Evolutionary conservation across 1,140 invertebrate genomes (phyloP), one percentile per base, ranked within the genome.

Genomic region (Sinonovacula constricta): DNA sequence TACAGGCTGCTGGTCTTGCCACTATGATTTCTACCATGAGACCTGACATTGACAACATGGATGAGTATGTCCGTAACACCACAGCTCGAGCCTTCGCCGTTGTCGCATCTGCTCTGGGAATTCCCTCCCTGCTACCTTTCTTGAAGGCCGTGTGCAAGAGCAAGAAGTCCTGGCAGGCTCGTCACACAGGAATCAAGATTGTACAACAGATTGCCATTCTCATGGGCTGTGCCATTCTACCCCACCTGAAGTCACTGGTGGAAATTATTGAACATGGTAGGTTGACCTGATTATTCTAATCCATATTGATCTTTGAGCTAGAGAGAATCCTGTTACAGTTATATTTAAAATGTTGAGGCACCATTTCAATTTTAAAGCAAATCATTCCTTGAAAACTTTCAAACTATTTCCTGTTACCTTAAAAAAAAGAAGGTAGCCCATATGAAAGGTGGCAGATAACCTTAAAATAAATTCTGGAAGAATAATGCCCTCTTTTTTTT

Each of bases 1-100:
- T 87, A 12, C 79, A 92, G 92, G 99, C 99, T 24, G 99, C 99
- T n/a, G 99, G 99, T 76, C 92, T 99, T 31, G 99, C 99, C 0
- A 99, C 99, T 10, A 99, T 99, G 99, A 99, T 99, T 86, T 99
- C 98, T 0, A 99, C 98, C 0, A 99, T 99, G 99, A 93, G 99
- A 91, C 99, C 99, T 3, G 99, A 99, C 93, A 99, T 99, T 88
- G 99, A 99, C 90, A 99, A 99, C 89, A 99, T 99, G 86, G 99
- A 99, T 92, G 99, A 99, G 92, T 99, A 99, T 85, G 99, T 99
- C 0, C 93, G 99, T 89, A 99, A 99, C 90, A 99, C 99, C 0
- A 99, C 99, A 12, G 98, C 99, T 1, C 93, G 99, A 86, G 99
- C 99, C 0, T 99, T 99, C 91, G 99, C 99, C 51, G 98, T 99